phyloP scores from a whole-genome alignment of 2,888 invertebrate species.

The Omphaloscelis lunosa region DNA sequence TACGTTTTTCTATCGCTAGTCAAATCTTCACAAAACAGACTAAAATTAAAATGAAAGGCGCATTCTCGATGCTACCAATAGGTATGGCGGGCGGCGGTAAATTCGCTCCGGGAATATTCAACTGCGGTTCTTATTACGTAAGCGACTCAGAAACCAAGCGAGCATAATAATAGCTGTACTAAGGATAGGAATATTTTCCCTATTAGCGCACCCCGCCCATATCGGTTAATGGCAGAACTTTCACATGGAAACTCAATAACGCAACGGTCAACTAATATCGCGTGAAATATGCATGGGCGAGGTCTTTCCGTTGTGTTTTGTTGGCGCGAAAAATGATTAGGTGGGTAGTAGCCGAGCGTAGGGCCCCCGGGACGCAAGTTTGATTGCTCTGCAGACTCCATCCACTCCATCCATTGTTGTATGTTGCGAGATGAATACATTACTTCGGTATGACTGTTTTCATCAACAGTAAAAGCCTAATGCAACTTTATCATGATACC shows the following conservation, averaged over 20 bases:
- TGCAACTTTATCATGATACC: conserved; percentile 56
- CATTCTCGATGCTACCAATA: conserved; percentile 22
- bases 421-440: conserved; percentile 87
- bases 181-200: conserved; percentile 69
- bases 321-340: conserved; percentile 88
- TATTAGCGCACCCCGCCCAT: conserved; percentile 73
- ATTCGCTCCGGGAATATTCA: conserved; percentile 34
- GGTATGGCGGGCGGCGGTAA: background rate
- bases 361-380: conserved; percentile 85
- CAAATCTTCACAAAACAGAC: conserved; percentile 15
- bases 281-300: conserved; percentile 87
- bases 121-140: conserved; percentile 37
- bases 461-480: conserved; percentile 66
- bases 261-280: conserved; percentile 83
- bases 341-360: conserved; percentile 81
- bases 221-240: conserved; percentile 80
- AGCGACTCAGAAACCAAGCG: conserved; percentile 38
- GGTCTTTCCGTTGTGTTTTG: conserved; percentile 81
- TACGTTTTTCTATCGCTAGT: conserved; percentile 33
- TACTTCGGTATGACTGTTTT: conserved; percentile 77
- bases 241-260: conserved; percentile 83
- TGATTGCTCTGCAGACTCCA: conserved; percentile 86
- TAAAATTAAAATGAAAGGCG: conserved; percentile 32
- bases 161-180: conserved; percentile 54
- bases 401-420: conserved; percentile 84